Percentiles rank a stretch among this genome's conserved stretches.
Evolutionary conservation across 23 tunicate genomes (phyloP).

Genomic region (Styela clava): DNA sequence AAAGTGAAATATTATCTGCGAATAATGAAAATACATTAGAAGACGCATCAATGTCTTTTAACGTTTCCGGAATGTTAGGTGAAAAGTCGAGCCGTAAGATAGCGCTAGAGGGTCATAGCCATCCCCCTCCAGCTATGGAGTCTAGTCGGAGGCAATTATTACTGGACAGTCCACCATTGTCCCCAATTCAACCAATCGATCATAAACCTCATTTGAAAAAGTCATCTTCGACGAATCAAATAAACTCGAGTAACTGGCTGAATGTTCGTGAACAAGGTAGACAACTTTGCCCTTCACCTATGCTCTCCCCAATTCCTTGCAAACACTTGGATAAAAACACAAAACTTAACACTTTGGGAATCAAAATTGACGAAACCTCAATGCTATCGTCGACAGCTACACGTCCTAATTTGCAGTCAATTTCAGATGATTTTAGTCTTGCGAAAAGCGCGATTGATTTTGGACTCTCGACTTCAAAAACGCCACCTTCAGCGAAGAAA

Average conservation of each 20-base stretch:
- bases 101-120: not conserved
- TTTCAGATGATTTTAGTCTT: not conserved
- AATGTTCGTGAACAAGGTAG: not conserved
- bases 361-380: not conserved
- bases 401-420: not conserved
- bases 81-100: not conserved
- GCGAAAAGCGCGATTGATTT: not conserved
- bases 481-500: not conserved
- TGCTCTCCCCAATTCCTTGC: not conserved
- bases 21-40: not conserved
- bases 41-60: constrained; percentile 20
- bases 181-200: constrained; percentile 13
- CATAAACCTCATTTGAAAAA: not conserved
- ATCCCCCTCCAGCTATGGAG: not conserved
- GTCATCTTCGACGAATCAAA: not conserved
- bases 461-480: not conserved
- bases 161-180: constrained; percentile 9
- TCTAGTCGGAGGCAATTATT: constrained; percentile 6
- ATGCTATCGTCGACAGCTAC: constrained; percentile 16
- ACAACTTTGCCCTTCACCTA: not conserved
- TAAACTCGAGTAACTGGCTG: not conserved
- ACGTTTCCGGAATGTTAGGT: not conserved
- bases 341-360: not conserved
- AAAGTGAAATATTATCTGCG: not conserved
- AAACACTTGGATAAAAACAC: not conserved